Base-by-base conservation (phyloP, 1,140 invertebrate species). In the Heliothis virescens region DNA sequence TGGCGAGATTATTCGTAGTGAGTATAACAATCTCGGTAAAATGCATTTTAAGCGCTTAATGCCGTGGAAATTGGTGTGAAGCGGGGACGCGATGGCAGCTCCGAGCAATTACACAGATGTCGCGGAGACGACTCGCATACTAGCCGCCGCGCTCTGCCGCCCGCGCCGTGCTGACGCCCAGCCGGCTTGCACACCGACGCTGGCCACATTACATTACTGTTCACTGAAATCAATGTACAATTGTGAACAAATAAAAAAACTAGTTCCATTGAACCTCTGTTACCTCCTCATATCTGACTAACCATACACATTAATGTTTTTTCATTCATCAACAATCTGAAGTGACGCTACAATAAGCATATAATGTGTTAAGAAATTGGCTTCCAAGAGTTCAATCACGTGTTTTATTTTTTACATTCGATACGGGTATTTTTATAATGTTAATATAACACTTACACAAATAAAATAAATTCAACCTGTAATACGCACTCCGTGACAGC, bases 41-140 rank as follows among this genome's bases (percentile, higher is more conserved):
- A 92, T 88, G 89, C 89, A 89, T 92, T 91, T 91, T 90, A 86
- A 89, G 90, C 86, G 88, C 85, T 91, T 89, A 92, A 89, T 91
- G 89, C 86, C 84, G 84, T 85, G 90, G 90, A 93, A 93, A 92
- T 90, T 90, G 87, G 89, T 86, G 87, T 84, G 87, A 87, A 88
- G 87, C 86, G 89, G 81, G 79, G 83, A 88, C 85, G 85, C 87
- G 83, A 82, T 83, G 90, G 89, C 89, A 89, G 86, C 87, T 84
- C 85, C 79, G 71, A 84, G 90, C 90, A 91, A 92, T 93, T 91
- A 93, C 91, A 88, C 91, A 91, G 87, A 89, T 89, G 89, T 88
- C 89, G 86, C 85, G 80, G 79, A 77, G 77, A 59, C 77, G 80
- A 65, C 81, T 74, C 79, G 77, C 85, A 82, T 79, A 65, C 60